Percentiles rank a stretch among this genome's conserved stretches.
Evolutionary conservation across 2,797 vertebrate genomes (phyloP).

Genomic region (Masticophis lateralis): DNA sequence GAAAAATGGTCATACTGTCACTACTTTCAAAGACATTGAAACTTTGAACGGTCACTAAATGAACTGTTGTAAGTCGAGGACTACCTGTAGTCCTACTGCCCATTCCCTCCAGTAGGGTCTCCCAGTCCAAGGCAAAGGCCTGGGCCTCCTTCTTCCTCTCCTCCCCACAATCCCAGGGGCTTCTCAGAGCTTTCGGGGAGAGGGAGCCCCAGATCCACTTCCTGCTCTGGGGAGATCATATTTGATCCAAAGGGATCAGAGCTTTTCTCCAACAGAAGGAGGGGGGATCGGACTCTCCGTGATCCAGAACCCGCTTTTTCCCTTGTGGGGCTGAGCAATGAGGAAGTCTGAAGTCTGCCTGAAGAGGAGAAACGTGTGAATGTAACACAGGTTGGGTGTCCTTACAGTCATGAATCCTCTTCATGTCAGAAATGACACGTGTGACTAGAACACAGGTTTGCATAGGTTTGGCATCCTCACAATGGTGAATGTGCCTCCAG

Average conservation of each 20-base stretch:
- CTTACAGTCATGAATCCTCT: background rate
- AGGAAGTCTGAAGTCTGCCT: background rate
- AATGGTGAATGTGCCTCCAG: background rate
- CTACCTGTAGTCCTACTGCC: background rate
- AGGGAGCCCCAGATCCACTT: too few relatives aligned
- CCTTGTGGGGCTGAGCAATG: background rate
- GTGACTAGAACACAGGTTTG: background rate
- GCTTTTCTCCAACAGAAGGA: background rate
- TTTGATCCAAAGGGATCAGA: too few relatives aligned
- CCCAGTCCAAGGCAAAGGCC: background rate
- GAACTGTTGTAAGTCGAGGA: background rate
- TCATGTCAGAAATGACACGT: background rate
- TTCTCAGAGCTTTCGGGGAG: background rate
- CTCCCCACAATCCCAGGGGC: background rate
- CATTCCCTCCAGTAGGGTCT: background rate
- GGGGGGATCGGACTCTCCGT: rapidly evolving
- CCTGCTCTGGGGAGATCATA: too few relatives aligned
- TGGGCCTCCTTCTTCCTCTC: background rate
- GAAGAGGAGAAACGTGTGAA: background rate
- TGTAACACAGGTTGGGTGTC: background rate
- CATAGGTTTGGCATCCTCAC: background rate
- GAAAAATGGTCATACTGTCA: background rate
- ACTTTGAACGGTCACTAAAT: too few relatives aligned
- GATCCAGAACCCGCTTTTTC: background rate
- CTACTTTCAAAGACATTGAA: background rate